A percentile compares a stretch with the other conserved stretches of the same genome.
phyloP scores from a whole-genome alignment of 2,797 vertebrate genomes.

The Gouania willdenowi region DNA sequence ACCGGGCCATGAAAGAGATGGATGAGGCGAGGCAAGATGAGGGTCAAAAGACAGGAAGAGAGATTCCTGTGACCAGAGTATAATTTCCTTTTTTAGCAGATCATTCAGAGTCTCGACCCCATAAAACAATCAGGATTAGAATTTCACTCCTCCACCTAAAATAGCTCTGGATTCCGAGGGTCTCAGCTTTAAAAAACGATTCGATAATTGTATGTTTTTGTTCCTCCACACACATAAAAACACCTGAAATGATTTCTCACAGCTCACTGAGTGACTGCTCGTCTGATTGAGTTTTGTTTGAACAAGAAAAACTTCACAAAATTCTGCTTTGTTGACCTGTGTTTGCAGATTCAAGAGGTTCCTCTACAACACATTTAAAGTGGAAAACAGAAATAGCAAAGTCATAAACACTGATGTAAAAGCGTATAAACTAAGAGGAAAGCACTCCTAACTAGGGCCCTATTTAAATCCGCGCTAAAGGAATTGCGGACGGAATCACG shows the following conservation, averaged over 20 bases:
- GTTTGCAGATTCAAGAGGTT: conserved; percentile 37
- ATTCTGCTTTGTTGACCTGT: conserved; percentile 29
- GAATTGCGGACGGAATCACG: no score
- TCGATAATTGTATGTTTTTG: neutral
- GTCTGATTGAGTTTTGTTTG: conserved; percentile 33
- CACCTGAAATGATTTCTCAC: conserved; percentile 14
- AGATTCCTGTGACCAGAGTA: conserved; percentile 1
- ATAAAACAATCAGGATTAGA: neutral
- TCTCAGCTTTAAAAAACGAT: no score
- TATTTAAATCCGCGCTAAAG: no score
- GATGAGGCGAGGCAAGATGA: neutral
- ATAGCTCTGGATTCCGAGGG: neutral
- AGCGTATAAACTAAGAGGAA: no score
- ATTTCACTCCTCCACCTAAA: neutral
- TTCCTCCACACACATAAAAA: conserved; percentile 4
- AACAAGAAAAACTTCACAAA: conserved; percentile 35
- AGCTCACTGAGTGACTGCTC: conserved; percentile 14
- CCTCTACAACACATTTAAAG: conserved; percentile 16
- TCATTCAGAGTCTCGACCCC: conserved; percentile 18
- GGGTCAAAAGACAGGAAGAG: conserved; percentile 12
- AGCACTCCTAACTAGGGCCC: no score
- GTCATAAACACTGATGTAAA: no score
- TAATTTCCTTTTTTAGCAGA: conserved; percentile 31
- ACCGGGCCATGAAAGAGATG: neutral
- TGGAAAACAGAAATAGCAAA: conserved; percentile 26